Evolutionary conservation across 2,113 vertebrate genomes (phyloP).

Genomic region (Oenanthe oenanthe): DNA sequence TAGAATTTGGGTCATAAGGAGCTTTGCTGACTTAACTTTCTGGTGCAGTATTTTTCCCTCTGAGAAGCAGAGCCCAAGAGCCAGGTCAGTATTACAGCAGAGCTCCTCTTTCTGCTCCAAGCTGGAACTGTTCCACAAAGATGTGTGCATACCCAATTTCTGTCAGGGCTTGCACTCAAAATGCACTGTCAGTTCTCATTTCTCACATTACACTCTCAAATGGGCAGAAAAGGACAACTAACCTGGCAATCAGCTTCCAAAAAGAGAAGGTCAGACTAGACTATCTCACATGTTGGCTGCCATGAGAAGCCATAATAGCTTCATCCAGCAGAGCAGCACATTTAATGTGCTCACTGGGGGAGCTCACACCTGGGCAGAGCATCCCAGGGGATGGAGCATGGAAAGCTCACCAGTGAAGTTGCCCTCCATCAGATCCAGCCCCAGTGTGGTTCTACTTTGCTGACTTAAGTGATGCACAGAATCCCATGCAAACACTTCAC

Average conservation of each 20-base stretch:
- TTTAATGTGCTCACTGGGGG: not conserved
- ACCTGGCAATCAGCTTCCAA: constrained; percentile 67
- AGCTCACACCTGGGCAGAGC: not conserved
- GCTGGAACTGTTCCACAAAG: constrained; percentile 58
- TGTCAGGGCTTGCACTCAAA: constrained; percentile 66
- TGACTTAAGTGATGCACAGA: not conserved
- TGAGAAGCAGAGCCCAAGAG: not conserved
- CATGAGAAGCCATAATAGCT: not conserved
- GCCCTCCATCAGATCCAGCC: not conserved
- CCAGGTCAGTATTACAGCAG: not conserved
- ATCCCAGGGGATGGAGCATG: not conserved
- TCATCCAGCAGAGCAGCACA: not conserved
- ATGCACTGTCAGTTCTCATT: constrained; percentile 73
- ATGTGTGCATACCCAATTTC: constrained; percentile 43
- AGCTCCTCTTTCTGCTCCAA: not conserved
- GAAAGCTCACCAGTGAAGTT: not conserved
- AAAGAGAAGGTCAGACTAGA: constrained; percentile 63
- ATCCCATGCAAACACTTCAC: rapidly evolving
- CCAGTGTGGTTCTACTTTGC: not conserved
- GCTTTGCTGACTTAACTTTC: constrained; percentile 48
- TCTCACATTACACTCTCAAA: constrained; percentile 68
- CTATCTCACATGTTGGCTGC: not conserved
- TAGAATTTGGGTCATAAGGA: constrained; percentile 40
- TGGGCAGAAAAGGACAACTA: constrained; percentile 62
- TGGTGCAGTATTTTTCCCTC: not conserved